phyloP scores from a whole-genome alignment of 1,140 invertebrate genomes.

The Chrysoperla carnea region DNA sequence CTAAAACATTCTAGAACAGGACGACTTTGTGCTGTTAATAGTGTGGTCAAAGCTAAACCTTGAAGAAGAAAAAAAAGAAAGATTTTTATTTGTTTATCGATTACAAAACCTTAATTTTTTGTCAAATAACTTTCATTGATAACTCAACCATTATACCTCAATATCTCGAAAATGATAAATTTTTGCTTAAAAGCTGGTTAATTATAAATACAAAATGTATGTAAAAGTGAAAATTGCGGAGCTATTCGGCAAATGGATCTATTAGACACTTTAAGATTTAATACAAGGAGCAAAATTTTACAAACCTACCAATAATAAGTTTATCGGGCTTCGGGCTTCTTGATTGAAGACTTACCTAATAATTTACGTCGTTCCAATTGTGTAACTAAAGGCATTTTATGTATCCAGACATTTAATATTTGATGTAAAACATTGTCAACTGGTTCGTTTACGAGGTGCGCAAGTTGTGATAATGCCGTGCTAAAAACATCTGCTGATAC shows the following conservation, averaged over 20 bases:
- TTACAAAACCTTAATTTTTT: background rate
- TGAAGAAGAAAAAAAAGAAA: slow-evolving; percentile 23
- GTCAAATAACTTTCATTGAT: background rate
- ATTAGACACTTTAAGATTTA: too few species aligned
- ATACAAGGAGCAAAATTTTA: too few species aligned
- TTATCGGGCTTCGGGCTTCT: too few species aligned
- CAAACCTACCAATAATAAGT: too few species aligned
- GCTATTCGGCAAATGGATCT: too few species aligned
- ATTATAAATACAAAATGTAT: too few species aligned
- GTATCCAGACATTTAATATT: slow-evolving; percentile 61
- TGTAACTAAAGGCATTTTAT: slow-evolving; percentile 57
- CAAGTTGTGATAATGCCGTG: slow-evolving; percentile 35
- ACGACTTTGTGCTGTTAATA: slow-evolving; percentile 48
- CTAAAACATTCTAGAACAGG: slow-evolving; percentile 55
- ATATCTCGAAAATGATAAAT: too few species aligned
- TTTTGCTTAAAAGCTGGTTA: too few species aligned
- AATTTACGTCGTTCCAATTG: slow-evolving; percentile 68
- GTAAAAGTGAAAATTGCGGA: too few species aligned
- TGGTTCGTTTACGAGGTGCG: slow-evolving; percentile 21
- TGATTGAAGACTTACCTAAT: slow-evolving; percentile 34
- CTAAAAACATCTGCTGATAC: slow-evolving; percentile 54
- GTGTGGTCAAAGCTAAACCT: slow-evolving; percentile 62
- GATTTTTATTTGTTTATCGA: background rate
- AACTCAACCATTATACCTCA: too few species aligned
- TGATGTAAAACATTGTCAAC: slow-evolving; percentile 41